phyloP scores from a whole-genome alignment of 1,140 invertebrate genomes.

The Panonychus citri region DNA sequence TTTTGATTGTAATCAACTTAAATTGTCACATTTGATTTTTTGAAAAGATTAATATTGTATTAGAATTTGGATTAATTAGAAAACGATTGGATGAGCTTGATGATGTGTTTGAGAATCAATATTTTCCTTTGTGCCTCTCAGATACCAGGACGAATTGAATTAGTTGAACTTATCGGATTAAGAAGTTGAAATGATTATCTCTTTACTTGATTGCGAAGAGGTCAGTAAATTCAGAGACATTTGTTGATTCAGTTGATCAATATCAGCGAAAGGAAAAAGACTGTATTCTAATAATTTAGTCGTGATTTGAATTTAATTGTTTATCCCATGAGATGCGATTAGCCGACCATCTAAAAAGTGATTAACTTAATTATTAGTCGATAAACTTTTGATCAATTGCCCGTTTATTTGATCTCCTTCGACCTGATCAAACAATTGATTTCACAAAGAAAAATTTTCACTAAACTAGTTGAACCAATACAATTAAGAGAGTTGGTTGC shows the following conservation, averaged over 20 bases:
- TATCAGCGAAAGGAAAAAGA: conserved; percentile 87
- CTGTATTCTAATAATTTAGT: conserved; percentile 48
- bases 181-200: conserved; percentile 65
- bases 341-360: conserved; percentile 78
- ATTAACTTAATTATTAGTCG: conserved; percentile 55
- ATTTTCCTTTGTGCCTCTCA: no score
- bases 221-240: conserved; percentile 22
- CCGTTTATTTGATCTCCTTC: background rate
- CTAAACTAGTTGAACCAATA: no score
- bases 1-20: no score
- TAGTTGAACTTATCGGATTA: conserved; percentile 25
- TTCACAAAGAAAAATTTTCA: no score
- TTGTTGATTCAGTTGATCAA: conserved; percentile 86
- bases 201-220: conserved; percentile 41
- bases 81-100: no score
- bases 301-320: background rate
- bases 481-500: no score
- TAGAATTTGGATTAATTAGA: no score
- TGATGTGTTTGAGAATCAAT: no score
- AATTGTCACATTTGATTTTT: no score
- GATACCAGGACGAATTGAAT: no score
- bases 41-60: no score
- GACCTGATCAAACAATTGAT: background rate
- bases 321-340: conserved; percentile 54
- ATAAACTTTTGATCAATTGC: conserved; percentile 39